Conservation (phyloP, 2,113 vertebrate species). For the Oncorhynchus tshawytscha region DNA sequence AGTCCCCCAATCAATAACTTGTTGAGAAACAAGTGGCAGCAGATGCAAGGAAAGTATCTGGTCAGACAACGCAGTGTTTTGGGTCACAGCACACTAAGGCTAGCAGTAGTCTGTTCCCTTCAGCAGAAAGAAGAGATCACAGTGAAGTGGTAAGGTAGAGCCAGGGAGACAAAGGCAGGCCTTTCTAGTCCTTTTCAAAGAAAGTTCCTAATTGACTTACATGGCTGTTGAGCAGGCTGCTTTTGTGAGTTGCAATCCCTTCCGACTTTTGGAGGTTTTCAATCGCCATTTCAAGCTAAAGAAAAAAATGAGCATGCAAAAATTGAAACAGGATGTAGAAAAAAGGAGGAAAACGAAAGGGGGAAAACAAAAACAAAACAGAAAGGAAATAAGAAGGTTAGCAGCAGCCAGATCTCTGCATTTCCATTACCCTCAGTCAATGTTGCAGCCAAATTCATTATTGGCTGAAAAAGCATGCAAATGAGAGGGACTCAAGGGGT, state of each 20-base stretch:
- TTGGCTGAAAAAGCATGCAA: conserved; percentile 76
- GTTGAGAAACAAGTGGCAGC: conserved; percentile 36
- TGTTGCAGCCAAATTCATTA: conserved; percentile 71
- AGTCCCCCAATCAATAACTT: not conserved
- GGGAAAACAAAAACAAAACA: conserved; percentile 45
- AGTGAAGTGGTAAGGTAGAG: conserved; percentile 39
- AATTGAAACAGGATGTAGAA: conserved; percentile 43
- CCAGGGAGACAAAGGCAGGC: conserved; percentile 19
- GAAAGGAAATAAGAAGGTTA: conserved; percentile 89
- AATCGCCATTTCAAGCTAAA: conserved; percentile 99
- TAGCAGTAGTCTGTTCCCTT: conserved; percentile 33
- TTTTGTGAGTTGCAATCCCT: conserved; percentile 99
- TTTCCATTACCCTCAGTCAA: conserved; percentile 75
- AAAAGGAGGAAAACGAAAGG: conserved; percentile 47
- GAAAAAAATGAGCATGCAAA: conserved; percentile 74
- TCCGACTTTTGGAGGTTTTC: conserved; percentile 99
- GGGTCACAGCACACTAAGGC: conserved; percentile 37
- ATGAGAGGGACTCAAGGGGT: conserved; percentile 67
- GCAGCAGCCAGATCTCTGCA: conserved; percentile 81
- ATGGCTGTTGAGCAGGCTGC: conserved; percentile 99
- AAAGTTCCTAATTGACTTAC: conserved; percentile 86
- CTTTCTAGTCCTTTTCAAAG: conserved; percentile 48
- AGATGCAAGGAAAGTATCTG: conserved; percentile 38
- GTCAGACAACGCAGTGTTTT: conserved; percentile 19
- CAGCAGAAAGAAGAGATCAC: conserved; percentile 36